Percentiles rank a stretch among this genome's conserved stretches.
phyloP scores from a whole-genome alignment of 2,113 vertebrate genomes.

The Cebidichthys violaceus region DNA sequence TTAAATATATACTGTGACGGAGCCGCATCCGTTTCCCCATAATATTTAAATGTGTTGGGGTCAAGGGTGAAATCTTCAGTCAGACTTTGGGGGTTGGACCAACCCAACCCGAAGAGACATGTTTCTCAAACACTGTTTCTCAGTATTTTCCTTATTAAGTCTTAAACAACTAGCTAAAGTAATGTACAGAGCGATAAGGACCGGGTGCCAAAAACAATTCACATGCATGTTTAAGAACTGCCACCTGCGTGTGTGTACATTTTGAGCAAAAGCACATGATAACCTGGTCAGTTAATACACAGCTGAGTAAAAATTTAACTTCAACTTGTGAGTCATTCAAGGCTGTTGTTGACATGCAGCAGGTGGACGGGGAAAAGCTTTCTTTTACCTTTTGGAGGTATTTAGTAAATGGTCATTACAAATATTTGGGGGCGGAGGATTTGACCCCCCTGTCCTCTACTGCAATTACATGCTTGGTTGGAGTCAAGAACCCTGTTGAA shows the following conservation, averaged over 20 bases:
- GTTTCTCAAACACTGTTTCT: background rate
- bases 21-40: constrained; percentile 27
- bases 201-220: background rate
- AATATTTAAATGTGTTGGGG: constrained; percentile 11
- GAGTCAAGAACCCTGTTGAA: constrained; percentile 30
- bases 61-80: background rate
- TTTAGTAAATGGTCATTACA: background rate
- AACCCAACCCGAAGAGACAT: background rate
- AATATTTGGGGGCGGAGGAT: background rate
- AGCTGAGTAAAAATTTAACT: background rate
- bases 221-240: background rate
- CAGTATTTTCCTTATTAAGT: background rate
- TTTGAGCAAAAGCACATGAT: background rate
- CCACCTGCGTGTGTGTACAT: background rate
- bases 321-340: too few species aligned
- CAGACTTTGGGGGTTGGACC: background rate
- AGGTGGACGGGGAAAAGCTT: background rate
- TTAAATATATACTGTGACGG: background rate
- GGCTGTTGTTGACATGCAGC: background rate
- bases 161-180: background rate
- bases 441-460: background rate
- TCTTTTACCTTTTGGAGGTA: background rate
- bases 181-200: background rate
- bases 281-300: background rate
- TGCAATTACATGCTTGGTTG: background rate